Evolutionary conservation across 2,888 invertebrate genomes (phyloP).

Genomic region (Listrodromus nycthemerus): DNA sequence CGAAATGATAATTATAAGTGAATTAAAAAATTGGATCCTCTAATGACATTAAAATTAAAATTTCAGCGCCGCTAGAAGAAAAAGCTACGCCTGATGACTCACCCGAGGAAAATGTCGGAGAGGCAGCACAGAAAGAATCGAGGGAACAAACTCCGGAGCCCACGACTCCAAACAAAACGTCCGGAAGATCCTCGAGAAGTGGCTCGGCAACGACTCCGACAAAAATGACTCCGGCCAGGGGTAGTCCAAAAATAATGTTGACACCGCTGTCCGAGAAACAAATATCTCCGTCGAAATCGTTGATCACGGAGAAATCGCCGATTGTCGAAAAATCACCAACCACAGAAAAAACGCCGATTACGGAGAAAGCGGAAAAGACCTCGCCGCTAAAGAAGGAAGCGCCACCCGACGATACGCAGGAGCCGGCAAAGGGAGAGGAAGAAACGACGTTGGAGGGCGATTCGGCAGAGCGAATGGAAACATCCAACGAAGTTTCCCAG

Average conservation of each 20-base stretch:
- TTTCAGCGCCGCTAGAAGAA: constrained; percentile 56
- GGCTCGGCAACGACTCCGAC: constrained; percentile 72
- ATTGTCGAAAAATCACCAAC: constrained; percentile 31
- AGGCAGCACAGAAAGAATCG: constrained; percentile 69
- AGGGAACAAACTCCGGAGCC: constrained; percentile 75
- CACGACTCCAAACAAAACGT: constrained; percentile 75
- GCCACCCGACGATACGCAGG: constrained; percentile 21
- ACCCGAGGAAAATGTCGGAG: constrained; percentile 69
- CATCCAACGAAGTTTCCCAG: constrained; percentile 15
- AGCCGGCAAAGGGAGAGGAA: neutral
- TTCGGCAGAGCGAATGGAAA: constrained; percentile 17
- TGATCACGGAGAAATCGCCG: constrained; percentile 58
- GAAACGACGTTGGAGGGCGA: neutral
- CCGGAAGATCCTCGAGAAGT: constrained; percentile 73
- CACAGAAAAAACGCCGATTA: neutral
- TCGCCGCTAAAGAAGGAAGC: constrained; percentile 51
- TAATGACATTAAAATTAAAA: neutral
- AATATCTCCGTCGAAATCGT: constrained; percentile 67
- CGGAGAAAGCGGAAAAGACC: constrained; percentile 24
- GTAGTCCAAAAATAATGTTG: constrained; percentile 64
- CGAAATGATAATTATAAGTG: too few relatives aligned
- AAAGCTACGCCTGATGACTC: constrained; percentile 57
- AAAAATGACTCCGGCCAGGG: constrained; percentile 65
- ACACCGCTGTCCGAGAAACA: constrained; percentile 58
- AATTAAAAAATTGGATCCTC: too few relatives aligned